Evolutionary conservation across 1,140 invertebrate genomes (phyloP).

Genomic region (Zaprionus vittiger): DNA sequence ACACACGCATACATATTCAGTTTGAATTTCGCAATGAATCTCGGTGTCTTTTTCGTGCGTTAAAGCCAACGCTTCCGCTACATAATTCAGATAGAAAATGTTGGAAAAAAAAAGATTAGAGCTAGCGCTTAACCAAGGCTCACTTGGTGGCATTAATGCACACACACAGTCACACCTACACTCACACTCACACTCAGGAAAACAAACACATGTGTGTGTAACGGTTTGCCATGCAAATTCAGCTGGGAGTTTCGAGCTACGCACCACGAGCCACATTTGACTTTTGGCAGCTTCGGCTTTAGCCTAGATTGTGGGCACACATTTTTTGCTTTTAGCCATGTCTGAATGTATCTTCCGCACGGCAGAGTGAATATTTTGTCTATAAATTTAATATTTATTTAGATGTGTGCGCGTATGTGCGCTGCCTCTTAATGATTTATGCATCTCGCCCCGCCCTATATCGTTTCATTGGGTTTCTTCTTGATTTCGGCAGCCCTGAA

Average conservation of each 20-base stretch:
- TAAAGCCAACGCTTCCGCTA: constrained; percentile 74
- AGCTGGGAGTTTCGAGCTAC: constrained; percentile 43
- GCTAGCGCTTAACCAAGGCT: constrained; percentile 38
- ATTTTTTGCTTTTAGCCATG: constrained; percentile 36
- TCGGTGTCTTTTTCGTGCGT: constrained; percentile 59
- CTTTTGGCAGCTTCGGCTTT: constrained; percentile 64
- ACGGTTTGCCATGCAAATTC: constrained; percentile 50
- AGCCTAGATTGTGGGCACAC: constrained; percentile 38
- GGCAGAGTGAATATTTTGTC: constrained; percentile 73
- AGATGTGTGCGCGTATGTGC: constrained; percentile 22
- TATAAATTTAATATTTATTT: constrained; percentile 72
- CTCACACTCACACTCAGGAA: constrained; percentile 27
- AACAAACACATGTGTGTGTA: neutral
- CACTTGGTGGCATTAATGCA: constrained; percentile 24
- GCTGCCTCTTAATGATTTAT: constrained; percentile 57
- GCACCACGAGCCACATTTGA: constrained; percentile 59
- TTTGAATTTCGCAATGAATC: constrained; percentile 63
- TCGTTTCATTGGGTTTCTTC: constrained; percentile 33
- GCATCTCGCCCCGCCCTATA: constrained; percentile 10
- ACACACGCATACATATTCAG: constrained; percentile 17
- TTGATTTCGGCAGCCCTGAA: constrained; percentile 86
- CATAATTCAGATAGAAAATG: constrained; percentile 75
- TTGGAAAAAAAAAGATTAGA: constrained; percentile 47
- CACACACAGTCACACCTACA: constrained; percentile 21
- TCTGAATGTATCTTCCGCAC: constrained; percentile 55